Conservation (phyloP, 2,888 invertebrate species). For the Lasius platythorax region DNA sequence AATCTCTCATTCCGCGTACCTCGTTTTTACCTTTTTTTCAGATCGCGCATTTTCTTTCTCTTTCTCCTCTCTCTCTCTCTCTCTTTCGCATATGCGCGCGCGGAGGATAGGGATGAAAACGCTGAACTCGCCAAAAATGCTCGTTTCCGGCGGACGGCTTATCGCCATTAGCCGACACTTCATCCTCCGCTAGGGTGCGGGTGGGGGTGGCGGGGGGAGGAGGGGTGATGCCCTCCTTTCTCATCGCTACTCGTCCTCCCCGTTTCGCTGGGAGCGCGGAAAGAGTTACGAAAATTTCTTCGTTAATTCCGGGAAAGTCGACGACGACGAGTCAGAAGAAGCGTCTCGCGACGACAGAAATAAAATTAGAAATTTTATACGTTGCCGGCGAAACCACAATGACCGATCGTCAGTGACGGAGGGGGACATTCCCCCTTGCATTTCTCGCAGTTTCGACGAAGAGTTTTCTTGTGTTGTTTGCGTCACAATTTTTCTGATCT, state of each 20-base stretch:
- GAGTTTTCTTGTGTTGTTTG: neutral
- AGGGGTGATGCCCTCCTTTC: slow-evolving; percentile 55
- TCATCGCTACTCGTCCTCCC: slow-evolving; percentile 45
- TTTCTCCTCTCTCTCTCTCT: neutral
- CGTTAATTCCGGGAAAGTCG: slow-evolving; percentile 60
- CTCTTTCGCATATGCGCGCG: slow-evolving; percentile 30
- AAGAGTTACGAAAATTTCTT: slow-evolving; percentile 52
- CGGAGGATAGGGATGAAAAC: slow-evolving; percentile 61
- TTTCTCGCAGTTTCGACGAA: slow-evolving; percentile 7
- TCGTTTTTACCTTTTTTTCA: slow-evolving; percentile 41
- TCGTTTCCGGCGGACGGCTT: slow-evolving; percentile 71
- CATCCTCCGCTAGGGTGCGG: slow-evolving; percentile 39
- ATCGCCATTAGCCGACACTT: slow-evolving; percentile 75
- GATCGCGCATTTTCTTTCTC: slow-evolving; percentile 20
- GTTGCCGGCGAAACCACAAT: slow-evolving; percentile 17
- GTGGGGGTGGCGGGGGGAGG: neutral
- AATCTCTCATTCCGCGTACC: slow-evolving; percentile 57
- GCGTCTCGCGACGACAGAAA: slow-evolving; percentile 28
- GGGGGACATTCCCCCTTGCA: neutral
- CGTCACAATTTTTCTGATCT: neutral
- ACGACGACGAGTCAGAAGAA: slow-evolving; percentile 22
- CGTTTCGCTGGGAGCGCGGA: slow-evolving; percentile 18
- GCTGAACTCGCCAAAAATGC: slow-evolving; percentile 71
- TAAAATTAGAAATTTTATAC: slow-evolving; percentile 44
- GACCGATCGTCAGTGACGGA: slow-evolving; percentile 2